Evolutionary conservation across 2,888 invertebrate species (phyloP), one percentile per base, ranked within the genome.

Genomic region (Beris chalybata): DNA sequence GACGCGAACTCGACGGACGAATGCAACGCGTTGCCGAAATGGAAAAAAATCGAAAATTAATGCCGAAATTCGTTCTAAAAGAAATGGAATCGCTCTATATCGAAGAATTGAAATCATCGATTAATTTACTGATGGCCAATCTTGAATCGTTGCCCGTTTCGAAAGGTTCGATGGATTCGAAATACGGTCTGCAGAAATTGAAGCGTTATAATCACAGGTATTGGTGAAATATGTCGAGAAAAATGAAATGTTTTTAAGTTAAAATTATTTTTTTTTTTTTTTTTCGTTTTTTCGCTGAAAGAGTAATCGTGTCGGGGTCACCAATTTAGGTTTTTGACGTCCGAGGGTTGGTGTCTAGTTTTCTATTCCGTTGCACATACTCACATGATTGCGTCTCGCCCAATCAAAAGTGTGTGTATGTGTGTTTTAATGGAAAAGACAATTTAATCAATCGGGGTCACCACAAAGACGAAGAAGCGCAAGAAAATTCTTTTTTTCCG

Each of bases 21-120:
- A 91, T 98, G 87, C 97, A 97, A 80, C 91, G 92, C 81, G 94
- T 97, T 69, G 91, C 94, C 72, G 96, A 97, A 84, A 96, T 99
- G 93, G 95, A 97, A 82, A 93, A 91, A 87, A 96, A 97, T 82
- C 91, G 95, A 74, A 95, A 96, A 83, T 83, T 97, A 77, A 95
- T 97, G 95, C 99, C 99, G 74, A 97, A 95, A 85, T 99, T 99
- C 85, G 97, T 99, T 71, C 87, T 99, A 74, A 99, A 99, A 87
- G 99, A 99, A 85, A 99, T 99, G 99, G 99, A 99, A 84, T 95
- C 95, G 64, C 87, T 99, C 77, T 99, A 97, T 85, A 92, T 98
- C 77, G 99, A 99, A 85, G 99, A 99, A 83, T 84, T 97, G 77
- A 95, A 97, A 82, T 91, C 97, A 69, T 95, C 97, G 72, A 97